These are phyloP conservation scores for Tachina lurida DNA, from an alignment of 2,888 invertebrate species.

Conservation along the genomic window DNA sequence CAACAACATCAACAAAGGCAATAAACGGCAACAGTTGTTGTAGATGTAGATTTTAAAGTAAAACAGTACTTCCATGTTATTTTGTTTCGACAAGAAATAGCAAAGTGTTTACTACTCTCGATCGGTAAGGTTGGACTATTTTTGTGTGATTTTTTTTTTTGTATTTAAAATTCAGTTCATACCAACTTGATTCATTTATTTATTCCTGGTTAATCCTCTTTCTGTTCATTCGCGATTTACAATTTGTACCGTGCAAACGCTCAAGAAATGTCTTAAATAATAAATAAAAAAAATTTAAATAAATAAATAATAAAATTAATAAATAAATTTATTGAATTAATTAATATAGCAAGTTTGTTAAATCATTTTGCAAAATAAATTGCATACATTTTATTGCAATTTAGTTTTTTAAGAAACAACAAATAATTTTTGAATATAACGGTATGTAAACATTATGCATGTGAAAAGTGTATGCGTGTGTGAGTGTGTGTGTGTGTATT, in stretches of 20 bases:
- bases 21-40: constrained; percentile 49
- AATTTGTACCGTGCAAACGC: constrained; percentile 31
- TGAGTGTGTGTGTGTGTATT: not conserved
- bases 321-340: constrained; percentile 1
- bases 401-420: constrained; percentile 5
- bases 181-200: constrained; percentile 26
- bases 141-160: constrained; percentile 7
- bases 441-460: not conserved
- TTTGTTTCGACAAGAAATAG: constrained; percentile 70
- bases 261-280: not conserved
- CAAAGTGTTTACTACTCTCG: constrained; percentile 74
- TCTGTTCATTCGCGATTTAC: constrained; percentile 35
- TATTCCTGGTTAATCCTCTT: constrained; percentile 14
- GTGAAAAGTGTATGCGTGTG: not conserved
- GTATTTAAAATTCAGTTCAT: constrained; percentile 12
- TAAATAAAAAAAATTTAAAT: constrained; percentile 1
- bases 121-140: constrained; percentile 73
- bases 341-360: constrained; percentile 26
- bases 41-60: constrained; percentile 54
- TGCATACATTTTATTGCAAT: constrained; percentile 16
- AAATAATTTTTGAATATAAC: constrained; percentile 6
- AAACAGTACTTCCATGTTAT: constrained; percentile 65
- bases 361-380: constrained; percentile 1
- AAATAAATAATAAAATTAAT: not conserved
- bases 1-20: constrained; percentile 9